Evolutionary conservation across 2,797 vertebrate genomes (phyloP), one percentile per base, ranked within the genome.

Genomic region (Emys orbicularis): DNA sequence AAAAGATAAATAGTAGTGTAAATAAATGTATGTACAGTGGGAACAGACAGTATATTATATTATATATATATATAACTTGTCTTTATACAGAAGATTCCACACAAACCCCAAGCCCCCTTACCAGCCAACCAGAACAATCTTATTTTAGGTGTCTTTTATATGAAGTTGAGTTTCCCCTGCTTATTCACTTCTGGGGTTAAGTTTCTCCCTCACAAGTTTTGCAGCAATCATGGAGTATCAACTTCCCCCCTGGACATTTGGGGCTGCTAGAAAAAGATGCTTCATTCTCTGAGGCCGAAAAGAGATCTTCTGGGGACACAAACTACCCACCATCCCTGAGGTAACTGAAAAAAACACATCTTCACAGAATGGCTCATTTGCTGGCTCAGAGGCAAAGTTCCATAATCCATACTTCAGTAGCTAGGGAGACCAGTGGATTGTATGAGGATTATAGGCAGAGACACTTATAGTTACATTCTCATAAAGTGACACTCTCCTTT

Each of bases 301-400:
- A 92, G 74, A 90, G 57, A 79, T 96, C 93, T 94, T 7, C 57
- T 95, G 88, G 85, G 89, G 72, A 95, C 82, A 53, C 84, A 86
- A 91, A 80, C 5, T 87, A 95, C 34, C 72, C 53, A 47, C 15
- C 29, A 85, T 94, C 95, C 87, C 94, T 89, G 95, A 93, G 95
- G 94, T 84, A 92, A 94, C 91, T 90, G 93, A 97, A 97, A 96
- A 92, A 96, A 21, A 6, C 95, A 94, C 90, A 93, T 94, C 89
- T 52, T 94, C 82, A 90, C 87, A 84, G 86, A 50, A 61, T 61
- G 57, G 29, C 29, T 61, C 29, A 34, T 13, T 61, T 61, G 29
- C 82, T 92, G 81, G 82, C 96, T 0, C 15, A 8, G 81, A 93
- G 90, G 90, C 93, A 96, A 95, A 4, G 86, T 57, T 76, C 74